These are phyloP conservation scores for Cochlearius cochlearius DNA, from an alignment of 2,113 vertebrate genomes.

Conservation along the genomic window DNA sequence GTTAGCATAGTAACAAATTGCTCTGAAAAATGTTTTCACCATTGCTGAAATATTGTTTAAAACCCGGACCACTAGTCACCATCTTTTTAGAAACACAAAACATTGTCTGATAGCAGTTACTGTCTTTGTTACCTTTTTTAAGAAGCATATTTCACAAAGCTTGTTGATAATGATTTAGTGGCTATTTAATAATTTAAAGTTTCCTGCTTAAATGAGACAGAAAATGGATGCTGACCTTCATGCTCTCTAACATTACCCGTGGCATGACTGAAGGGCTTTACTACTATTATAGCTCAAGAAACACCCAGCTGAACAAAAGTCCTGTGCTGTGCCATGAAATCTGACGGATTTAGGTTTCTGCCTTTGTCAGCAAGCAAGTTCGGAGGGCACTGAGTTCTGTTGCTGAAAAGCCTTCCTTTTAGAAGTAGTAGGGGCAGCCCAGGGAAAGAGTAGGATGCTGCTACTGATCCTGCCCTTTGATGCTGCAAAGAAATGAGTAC, in stretches of 20 bases:
- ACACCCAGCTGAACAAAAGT: not conserved
- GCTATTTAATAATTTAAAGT: slow-evolving; percentile 23
- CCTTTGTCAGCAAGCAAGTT: not conserved
- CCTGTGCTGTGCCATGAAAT: not conserved
- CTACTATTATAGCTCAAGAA: not conserved
- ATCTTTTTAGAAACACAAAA: not conserved
- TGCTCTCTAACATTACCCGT: not conserved
- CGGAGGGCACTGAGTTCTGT: not conserved
- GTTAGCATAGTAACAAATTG: not conserved
- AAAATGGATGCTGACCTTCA: slow-evolving; percentile 20
- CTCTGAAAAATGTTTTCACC: not conserved
- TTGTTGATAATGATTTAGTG: not conserved
- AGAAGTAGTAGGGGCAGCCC: not conserved
- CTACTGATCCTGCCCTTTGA: not conserved
- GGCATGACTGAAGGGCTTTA: not conserved
- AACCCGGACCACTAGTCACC: not conserved
- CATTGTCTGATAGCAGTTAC: not conserved
- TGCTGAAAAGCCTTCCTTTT: not conserved
- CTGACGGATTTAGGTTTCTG: not conserved
- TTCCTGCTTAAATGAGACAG: not conserved
- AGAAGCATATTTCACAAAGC: not conserved
- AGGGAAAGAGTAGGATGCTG: not conserved
- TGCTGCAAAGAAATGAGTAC: not conserved
- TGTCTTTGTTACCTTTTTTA: not conserved
- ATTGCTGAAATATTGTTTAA: not conserved